Evolutionary conservation across 2,888 invertebrate species (phyloP).

Genomic region (Branchipolynoe longqiensis): DNA sequence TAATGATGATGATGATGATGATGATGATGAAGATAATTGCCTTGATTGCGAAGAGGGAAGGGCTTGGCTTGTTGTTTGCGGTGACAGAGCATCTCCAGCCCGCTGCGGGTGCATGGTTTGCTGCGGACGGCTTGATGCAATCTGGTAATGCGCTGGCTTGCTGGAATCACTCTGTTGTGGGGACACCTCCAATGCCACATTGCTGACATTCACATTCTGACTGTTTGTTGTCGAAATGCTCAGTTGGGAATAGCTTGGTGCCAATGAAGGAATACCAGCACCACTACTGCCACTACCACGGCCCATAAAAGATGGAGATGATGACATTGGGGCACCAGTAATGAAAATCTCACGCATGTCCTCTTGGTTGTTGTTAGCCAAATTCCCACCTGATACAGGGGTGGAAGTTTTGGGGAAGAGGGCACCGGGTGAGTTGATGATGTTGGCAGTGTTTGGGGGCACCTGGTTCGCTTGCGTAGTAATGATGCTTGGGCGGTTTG

Average conservation of each 20-base stretch:
- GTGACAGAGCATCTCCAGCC: slow-evolving; percentile 87
- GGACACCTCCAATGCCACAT: slow-evolving; percentile 3
- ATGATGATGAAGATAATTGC: not conserved
- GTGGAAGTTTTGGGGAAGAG: slow-evolving; percentile 61
- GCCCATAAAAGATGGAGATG: not conserved
- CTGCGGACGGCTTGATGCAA: slow-evolving; percentile 59
- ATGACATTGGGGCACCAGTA: slow-evolving; percentile 60
- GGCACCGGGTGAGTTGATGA: slow-evolving; percentile 40
- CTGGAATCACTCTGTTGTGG: slow-evolving; percentile 59
- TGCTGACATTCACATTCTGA: not conserved
- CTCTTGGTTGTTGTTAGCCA: not conserved
- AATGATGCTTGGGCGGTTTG: slow-evolving; percentile 43
- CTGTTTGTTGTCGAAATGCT: not conserved
- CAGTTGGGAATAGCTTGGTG: not conserved
- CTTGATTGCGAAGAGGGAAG: not conserved
- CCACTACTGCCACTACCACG: too few relatives aligned
- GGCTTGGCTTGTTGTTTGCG: slow-evolving; percentile 79
- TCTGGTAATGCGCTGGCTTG: slow-evolving; percentile 57
- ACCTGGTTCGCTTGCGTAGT: slow-evolving; percentile 85
- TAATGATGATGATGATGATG: not conserved
- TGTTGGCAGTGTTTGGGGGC: slow-evolving; percentile 85
- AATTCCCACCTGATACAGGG: not conserved
- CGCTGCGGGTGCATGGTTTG: slow-evolving; percentile 55
- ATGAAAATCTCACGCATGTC: slow-evolving; percentile 62
- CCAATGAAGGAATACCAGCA: too few relatives aligned